phyloP scores from a whole-genome alignment of 2,113 vertebrate species.

The Atractosteus spatula region DNA sequence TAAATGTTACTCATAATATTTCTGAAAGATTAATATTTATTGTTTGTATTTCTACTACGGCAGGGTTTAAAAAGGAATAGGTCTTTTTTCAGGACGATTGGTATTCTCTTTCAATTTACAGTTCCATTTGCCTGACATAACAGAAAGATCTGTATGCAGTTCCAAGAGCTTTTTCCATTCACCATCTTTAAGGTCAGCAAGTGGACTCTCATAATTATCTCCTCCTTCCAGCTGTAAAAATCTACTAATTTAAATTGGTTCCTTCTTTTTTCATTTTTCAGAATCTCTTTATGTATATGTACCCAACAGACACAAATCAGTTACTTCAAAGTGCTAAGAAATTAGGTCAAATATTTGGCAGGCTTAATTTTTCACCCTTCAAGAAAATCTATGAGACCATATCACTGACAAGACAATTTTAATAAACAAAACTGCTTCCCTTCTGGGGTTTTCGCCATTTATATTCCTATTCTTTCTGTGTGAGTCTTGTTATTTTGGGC shows the following conservation, averaged over 20 bases:
- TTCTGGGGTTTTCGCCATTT: slow-evolving; percentile 19
- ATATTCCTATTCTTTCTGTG: neutral
- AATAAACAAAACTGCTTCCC: slow-evolving; percentile 12
- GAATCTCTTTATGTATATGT: neutral
- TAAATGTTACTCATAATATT: too few relatives aligned
- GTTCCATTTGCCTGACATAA: neutral
- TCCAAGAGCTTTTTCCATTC: neutral
- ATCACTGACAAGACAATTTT: slow-evolving; percentile 29
- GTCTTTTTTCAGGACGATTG: too few relatives aligned
- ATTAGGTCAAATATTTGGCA: slow-evolving; percentile 35
- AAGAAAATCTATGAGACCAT: slow-evolving; percentile 31
- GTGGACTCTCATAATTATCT: neutral
- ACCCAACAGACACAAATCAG: neutral
- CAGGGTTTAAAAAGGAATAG: too few relatives aligned
- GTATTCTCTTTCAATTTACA: neutral
- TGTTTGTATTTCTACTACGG: too few relatives aligned
- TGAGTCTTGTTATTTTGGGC: slow-evolving; percentile 7
- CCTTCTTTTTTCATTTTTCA: neutral
- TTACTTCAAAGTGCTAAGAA: slow-evolving; percentile 28
- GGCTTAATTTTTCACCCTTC: slow-evolving; percentile 14
- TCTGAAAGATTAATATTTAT: too few relatives aligned
- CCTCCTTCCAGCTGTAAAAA: neutral
- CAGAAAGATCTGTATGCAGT: neutral
- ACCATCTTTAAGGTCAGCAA: neutral
- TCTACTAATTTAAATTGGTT: neutral